Evolutionary conservation across 2,888 invertebrate species (phyloP).

Genomic region (Zootermopsis nevadensis): DNA sequence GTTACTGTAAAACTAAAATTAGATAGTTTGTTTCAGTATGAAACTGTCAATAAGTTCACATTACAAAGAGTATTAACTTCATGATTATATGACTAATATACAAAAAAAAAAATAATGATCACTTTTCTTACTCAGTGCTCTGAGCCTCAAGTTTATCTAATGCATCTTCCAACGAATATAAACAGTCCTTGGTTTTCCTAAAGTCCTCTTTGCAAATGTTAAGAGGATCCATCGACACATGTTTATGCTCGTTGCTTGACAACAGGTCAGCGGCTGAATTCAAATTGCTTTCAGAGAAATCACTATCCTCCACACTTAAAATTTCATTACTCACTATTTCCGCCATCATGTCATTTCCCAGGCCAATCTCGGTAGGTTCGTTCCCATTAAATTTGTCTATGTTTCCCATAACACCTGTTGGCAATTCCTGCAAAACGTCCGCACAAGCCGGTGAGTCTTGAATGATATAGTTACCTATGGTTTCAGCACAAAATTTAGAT

Average conservation of each 20-base stretch:
- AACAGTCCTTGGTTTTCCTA: slow-evolving; percentile 12
- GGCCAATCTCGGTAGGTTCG: neutral
- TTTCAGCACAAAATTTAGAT: neutral
- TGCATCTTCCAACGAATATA: slow-evolving; percentile 22
- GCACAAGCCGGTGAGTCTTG: neutral
- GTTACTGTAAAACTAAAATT: neutral
- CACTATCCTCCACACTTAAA: neutral
- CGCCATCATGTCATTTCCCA: neutral
- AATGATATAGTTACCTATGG: neutral
- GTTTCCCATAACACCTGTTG: no score
- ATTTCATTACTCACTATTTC: neutral
- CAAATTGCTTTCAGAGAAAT: neutral
- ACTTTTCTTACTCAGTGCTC: neutral
- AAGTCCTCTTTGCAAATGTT: neutral
- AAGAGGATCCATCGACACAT: neutral
- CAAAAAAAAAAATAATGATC: neutral
- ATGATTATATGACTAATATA: neutral
- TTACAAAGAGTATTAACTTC: neutral
- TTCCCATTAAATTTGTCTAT: no score
- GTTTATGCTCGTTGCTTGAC: neutral
- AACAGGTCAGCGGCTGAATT: neutral
- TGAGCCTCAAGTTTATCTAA: slow-evolving; percentile 2
- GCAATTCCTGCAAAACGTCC: no score
- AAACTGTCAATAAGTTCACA: neutral
- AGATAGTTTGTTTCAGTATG: neutral